phyloP scores from a whole-genome alignment of 2,888 invertebrate genomes.

The Cephus spinipes region DNA sequence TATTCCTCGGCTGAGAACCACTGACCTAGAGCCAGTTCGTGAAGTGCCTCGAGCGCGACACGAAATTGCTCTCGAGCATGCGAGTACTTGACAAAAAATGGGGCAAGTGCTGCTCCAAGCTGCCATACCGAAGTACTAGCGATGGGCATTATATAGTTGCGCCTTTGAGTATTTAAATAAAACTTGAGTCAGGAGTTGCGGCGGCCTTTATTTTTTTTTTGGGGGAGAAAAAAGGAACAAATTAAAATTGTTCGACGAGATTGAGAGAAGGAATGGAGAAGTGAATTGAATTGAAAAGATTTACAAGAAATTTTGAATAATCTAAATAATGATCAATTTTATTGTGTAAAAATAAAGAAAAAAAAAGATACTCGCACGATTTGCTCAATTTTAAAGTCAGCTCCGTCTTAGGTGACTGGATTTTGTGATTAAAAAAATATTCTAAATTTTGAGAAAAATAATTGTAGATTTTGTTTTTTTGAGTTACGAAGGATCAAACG shows the following conservation, averaged over 20 bases:
- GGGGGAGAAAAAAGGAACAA: not conserved
- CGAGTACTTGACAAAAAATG: slow-evolving; percentile 27
- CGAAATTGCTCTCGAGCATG: slow-evolving; percentile 32
- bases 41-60: slow-evolving; percentile 29
- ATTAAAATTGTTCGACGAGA: not conserved
- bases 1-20: not conserved
- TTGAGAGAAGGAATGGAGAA: too few relatives aligned
- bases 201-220: not conserved
- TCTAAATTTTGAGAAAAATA: too few relatives aligned
- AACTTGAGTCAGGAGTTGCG: not conserved
- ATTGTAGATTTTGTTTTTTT: not conserved
- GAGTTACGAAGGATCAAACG: not conserved
- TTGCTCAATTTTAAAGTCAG: too few relatives aligned
- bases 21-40: slow-evolving; percentile 9
- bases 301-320: too few relatives aligned
- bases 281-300: too few relatives aligned
- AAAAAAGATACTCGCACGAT: too few relatives aligned
- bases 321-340: too few relatives aligned
- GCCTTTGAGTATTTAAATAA: slow-evolving; percentile 5
- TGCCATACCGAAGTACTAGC: slow-evolving; percentile 18
- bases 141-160: not conserved
- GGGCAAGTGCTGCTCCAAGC: slow-evolving; percentile 26
- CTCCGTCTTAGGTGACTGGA: too few relatives aligned
- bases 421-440: too few relatives aligned
- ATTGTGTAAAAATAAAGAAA: too few relatives aligned